A percentile compares a stretch with the other conserved stretches of the same genome.
Conservation (phyloP, 2,797 vertebrate genomes). For the Onychomys torridus region DNA sequence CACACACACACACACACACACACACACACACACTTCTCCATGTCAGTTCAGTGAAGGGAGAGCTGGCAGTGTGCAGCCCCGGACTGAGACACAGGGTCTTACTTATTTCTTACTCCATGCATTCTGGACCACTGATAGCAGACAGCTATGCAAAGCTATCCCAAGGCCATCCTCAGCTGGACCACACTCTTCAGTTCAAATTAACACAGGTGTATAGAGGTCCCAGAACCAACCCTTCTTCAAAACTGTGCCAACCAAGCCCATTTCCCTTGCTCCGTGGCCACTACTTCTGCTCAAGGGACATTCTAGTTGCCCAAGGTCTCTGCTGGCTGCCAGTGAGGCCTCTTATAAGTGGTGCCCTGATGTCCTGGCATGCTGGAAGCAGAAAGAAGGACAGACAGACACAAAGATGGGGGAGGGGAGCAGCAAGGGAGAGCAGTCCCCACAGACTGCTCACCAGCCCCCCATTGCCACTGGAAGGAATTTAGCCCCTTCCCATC, state of each 20-base stretch:
- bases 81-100: not conserved
- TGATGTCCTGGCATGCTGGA: not conserved
- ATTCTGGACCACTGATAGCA: not conserved
- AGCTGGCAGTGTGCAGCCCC: not conserved
- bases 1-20: not conserved
- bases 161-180: not conserved
- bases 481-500: too few species aligned
- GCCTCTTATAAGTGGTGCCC: not conserved
- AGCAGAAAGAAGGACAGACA: not conserved
- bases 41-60: not conserved
- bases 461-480: too few species aligned
- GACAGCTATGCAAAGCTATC: not conserved
- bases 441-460: not conserved
- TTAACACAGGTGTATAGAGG: not conserved
- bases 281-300: not conserved
- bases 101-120: too few species aligned
- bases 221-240: not conserved
- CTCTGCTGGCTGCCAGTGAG: not conserved
- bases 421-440: not conserved
- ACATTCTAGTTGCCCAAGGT: not conserved
- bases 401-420: not conserved
- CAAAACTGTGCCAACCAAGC: not conserved
- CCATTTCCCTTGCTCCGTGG: too few species aligned
- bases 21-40: not conserved
- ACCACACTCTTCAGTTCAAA: not conserved